These are phyloP conservation scores for Colostygia pectinataria DNA, from an alignment of 2,888 invertebrate genomes.

Conservation along the genomic window DNA sequence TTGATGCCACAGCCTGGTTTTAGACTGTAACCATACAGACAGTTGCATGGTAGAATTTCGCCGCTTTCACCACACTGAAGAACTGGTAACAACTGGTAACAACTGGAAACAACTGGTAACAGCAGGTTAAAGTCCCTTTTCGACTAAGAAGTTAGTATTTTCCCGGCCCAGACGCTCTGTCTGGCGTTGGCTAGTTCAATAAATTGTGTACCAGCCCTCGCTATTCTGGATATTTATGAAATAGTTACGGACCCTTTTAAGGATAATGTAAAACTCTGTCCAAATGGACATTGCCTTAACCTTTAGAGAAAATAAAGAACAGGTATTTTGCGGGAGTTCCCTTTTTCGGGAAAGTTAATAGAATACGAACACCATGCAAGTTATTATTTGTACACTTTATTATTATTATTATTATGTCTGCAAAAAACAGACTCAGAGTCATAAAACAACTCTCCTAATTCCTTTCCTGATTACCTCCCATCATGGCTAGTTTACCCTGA, in stretches of 20 bases:
- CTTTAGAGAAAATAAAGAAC: neutral
- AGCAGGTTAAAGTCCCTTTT: no score
- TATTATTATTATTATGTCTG: no score
- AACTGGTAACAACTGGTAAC: no score
- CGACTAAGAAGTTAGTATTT: neutral
- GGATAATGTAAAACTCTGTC: neutral
- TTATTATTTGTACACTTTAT: no score
- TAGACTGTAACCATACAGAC: no score
- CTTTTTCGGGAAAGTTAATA: neutral
- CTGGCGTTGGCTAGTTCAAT: slow-evolving; percentile 1
- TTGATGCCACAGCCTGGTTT: no score
- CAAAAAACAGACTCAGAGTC: slow-evolving; percentile 23
- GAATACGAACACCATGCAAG: no score
- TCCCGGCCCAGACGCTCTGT: neutral
- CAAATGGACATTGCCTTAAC: neutral
- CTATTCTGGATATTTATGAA: slow-evolving; percentile 19
- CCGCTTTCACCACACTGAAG: no score
- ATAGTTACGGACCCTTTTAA: slow-evolving; percentile 15
- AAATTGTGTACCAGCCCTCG: slow-evolving; percentile 1
- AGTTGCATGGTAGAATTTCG: no score
- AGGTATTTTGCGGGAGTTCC: neutral
- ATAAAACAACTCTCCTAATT: slow-evolving; percentile 46
- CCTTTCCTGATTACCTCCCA: slow-evolving; percentile 44
- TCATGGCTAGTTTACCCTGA: slow-evolving; percentile 32
- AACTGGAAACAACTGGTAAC: no score